These are phyloP conservation scores for Nemapogon koenigi DNA, from an alignment of 2,888 invertebrate genomes.

Conservation along the genomic window DNA sequence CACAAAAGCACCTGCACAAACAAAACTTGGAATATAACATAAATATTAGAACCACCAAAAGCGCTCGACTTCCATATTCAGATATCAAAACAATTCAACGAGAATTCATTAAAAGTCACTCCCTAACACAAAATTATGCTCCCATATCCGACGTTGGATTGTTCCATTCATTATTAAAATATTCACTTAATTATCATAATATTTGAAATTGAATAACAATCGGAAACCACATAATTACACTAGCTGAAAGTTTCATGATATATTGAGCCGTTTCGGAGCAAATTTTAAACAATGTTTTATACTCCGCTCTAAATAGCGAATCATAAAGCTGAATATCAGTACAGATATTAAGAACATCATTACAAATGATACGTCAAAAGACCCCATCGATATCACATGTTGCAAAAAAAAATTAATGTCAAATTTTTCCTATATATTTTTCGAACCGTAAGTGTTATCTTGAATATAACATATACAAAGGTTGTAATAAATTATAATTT, in stretches of 20 bases:
- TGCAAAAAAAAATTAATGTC: too few relatives aligned
- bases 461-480: too few relatives aligned
- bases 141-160: not conserved
- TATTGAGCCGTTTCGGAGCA: not conserved
- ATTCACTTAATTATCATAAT: not conserved
- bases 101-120: too few relatives aligned
- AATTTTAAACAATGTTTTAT: too few relatives aligned
- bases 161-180: not conserved
- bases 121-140: not conserved
- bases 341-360: not conserved
- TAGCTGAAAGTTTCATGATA: not conserved
- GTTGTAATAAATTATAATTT: too few relatives aligned
- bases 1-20: too few relatives aligned
- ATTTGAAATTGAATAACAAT: not conserved
- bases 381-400: too few relatives aligned
- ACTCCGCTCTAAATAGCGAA: not conserved
- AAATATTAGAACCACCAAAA: not conserved
- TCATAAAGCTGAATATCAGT: not conserved
- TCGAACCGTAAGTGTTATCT: too few relatives aligned
- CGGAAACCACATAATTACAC: not conserved
- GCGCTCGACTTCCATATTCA: constrained; percentile 1
- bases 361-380: not conserved
- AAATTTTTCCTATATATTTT: too few relatives aligned
- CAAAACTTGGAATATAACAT: not conserved
- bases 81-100: not conserved